phyloP scores from a whole-genome alignment of 2,113 vertebrate genomes.

The Dipodomys merriami region DNA sequence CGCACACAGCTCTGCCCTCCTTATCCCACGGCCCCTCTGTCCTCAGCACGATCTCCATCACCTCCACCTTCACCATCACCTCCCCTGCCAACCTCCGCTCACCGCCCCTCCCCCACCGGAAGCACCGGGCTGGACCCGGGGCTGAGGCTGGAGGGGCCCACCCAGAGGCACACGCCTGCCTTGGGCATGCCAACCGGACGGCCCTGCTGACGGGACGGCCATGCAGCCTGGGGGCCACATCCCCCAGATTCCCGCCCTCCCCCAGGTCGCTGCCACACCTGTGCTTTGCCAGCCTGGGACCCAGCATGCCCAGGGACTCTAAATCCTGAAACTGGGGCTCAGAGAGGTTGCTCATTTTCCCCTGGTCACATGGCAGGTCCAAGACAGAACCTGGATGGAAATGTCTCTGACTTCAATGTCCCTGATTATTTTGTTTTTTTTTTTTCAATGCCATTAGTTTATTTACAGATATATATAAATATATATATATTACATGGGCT shows the following conservation, averaged over 20 bases:
- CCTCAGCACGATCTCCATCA: background rate
- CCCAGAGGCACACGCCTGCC: background rate
- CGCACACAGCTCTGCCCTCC: too few relatives aligned
- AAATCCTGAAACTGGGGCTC: background rate
- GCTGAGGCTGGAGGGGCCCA: background rate
- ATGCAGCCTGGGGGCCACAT: background rate
- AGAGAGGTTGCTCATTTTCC: background rate
- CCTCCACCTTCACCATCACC: background rate
- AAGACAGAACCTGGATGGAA: background rate
- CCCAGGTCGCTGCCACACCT: background rate
- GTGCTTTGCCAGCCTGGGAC: background rate
- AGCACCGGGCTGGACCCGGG: too few relatives aligned
- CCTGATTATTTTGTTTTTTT: background rate
- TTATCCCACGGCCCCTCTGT: background rate
- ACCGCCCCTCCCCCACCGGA: too few relatives aligned
- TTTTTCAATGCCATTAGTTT: background rate
- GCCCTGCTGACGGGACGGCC: background rate
- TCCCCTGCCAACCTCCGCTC: background rate
- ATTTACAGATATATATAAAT: background rate
- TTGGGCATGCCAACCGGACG: background rate
- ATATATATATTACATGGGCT: background rate
- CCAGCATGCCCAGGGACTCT: background rate
- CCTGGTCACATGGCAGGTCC: background rate
- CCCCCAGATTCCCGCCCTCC: fast-evolving
- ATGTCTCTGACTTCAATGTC: background rate